Evolutionary conservation across 2,113 vertebrate species (phyloP).

Genomic region (Balaenoptera acutorostrata): DNA sequence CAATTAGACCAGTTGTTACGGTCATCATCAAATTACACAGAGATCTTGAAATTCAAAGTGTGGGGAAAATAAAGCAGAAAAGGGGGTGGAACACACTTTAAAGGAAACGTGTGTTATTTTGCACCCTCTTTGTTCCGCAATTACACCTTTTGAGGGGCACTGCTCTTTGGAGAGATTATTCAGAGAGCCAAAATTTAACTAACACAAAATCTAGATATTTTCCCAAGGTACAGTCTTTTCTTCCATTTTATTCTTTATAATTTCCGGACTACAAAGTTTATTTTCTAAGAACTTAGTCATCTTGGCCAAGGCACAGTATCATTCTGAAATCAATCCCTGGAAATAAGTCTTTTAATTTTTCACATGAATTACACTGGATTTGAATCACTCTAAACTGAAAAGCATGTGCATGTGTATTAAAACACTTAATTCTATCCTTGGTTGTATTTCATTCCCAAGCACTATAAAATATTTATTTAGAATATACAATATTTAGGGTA

Average conservation of each 20-base stretch:
- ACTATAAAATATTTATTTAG: background rate
- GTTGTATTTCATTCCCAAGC: background rate
- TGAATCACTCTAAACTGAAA: background rate
- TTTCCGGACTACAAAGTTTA: background rate
- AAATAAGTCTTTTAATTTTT: background rate
- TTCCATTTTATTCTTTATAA: constrained; percentile 4
- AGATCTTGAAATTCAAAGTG: constrained; percentile 1
- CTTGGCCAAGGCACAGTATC: background rate
- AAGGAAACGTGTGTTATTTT: background rate
- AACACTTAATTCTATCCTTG: background rate
- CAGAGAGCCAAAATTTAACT: background rate
- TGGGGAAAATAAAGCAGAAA: constrained; percentile 11
- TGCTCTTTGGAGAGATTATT: background rate
- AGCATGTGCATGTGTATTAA: background rate
- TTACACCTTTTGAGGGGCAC: background rate
- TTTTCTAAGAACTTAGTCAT: background rate
- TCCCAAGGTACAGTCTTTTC: background rate
- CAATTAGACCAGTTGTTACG: background rate
- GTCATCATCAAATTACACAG: background rate
- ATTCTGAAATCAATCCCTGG: background rate
- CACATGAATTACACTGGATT: background rate
- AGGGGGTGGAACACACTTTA: background rate
- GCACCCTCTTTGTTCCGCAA: background rate
- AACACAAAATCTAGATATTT: background rate
- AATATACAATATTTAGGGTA: background rate